A percentile compares a stretch with the other conserved stretches of the same genome.
These are phyloP conservation scores for Harpagifer antarcticus DNA, from an alignment of 2,797 vertebrate genomes.

Conservation along the genomic window DNA sequence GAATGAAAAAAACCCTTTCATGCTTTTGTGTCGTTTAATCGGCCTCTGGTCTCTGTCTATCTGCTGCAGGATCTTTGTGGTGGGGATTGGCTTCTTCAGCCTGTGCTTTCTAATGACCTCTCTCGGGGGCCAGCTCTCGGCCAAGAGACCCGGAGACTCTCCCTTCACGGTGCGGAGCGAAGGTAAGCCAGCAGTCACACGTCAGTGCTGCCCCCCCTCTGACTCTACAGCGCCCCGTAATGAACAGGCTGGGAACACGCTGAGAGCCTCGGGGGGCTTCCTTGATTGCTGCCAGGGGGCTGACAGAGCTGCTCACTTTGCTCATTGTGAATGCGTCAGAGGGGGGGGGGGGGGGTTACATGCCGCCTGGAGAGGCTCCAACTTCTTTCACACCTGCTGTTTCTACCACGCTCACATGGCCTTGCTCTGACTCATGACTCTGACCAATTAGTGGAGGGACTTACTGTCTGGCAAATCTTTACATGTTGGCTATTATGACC, in stretches of 20 bases:
- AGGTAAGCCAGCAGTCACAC: conserved; percentile 82
- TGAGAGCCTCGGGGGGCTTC: conserved; percentile 53
- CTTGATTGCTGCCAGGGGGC: conserved; percentile 70
- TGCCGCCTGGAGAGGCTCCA: conserved; percentile 17
- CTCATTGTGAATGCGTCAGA: conserved; percentile 49
- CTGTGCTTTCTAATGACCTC: conserved; percentile 99
- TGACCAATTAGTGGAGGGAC: neutral
- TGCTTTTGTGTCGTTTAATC: conserved; percentile 23
- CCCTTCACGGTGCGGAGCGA: conserved; percentile 94
- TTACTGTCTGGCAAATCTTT: neutral
- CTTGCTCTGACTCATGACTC: neutral
- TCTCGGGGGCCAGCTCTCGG: conserved; percentile 94
- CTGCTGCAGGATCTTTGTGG: conserved; percentile 92
- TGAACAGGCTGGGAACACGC: conserved; percentile 64
- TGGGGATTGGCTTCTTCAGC: conserved; percentile 97
- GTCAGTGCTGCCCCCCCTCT: conserved; percentile 25
- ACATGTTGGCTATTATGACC: neutral
- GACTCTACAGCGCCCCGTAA: conserved; percentile 43
- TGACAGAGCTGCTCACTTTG: conserved; percentile 64
- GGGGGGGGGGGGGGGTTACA: neutral
- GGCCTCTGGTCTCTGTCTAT: conserved; percentile 41
- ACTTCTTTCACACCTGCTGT: conserved; percentile 1
- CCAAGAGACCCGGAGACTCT: conserved; percentile 92
- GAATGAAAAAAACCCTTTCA: neutral
- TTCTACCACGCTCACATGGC: conserved; percentile 32